These are phyloP conservation scores for Brachylomia viminalis DNA, from an alignment of 2,888 invertebrate genomes.

Conservation along the genomic window DNA sequence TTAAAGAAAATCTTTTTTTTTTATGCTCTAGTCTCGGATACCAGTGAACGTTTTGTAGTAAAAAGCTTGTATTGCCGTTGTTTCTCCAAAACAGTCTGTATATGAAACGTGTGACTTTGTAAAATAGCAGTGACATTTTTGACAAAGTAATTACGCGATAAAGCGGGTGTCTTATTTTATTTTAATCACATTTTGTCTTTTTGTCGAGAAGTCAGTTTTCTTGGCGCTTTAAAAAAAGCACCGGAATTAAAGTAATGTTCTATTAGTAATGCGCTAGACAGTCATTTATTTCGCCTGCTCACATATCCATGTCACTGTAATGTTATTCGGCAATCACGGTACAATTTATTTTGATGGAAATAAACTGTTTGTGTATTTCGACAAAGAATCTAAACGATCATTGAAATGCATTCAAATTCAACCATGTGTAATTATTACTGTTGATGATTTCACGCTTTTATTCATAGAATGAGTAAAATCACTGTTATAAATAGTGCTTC, in stretches of 20 bases:
- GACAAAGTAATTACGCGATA: slow-evolving; percentile 36
- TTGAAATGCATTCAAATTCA: slow-evolving; percentile 3
- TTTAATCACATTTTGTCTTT: slow-evolving; percentile 27
- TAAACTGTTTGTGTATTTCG: slow-evolving; percentile 15
- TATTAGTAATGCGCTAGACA: slow-evolving; percentile 13
- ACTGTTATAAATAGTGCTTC: slow-evolving; percentile 51
- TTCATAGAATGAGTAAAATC: slow-evolving; percentile 35
- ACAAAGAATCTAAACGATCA: slow-evolving; percentile 15
- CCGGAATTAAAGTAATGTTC: neutral
- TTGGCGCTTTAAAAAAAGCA: neutral
- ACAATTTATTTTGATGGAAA: slow-evolving; percentile 38
- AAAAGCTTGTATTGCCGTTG: neutral
- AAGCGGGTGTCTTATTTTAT: slow-evolving; percentile 15
- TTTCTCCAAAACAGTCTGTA: slow-evolving; percentile 15
- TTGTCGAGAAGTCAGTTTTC: slow-evolving; percentile 4
- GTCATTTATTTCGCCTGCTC: slow-evolving; percentile 15
- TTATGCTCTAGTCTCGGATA: neutral
- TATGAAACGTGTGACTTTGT: slow-evolving; percentile 42
- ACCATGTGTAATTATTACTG: neutral
- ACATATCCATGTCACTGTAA: slow-evolving; percentile 18
- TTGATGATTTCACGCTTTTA: slow-evolving; percentile 3
- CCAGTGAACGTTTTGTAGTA: slow-evolving; percentile 7
- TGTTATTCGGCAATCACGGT: slow-evolving; percentile 58
- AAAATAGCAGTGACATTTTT: slow-evolving; percentile 41
- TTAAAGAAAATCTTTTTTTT: slow-evolving; percentile 35